A percentile compares a stretch with the other conserved stretches of the same genome.
These are phyloP conservation scores for Eleutherodactylus coqui DNA, from an alignment of 2,797 vertebrate genomes.

Conservation along the genomic window DNA sequence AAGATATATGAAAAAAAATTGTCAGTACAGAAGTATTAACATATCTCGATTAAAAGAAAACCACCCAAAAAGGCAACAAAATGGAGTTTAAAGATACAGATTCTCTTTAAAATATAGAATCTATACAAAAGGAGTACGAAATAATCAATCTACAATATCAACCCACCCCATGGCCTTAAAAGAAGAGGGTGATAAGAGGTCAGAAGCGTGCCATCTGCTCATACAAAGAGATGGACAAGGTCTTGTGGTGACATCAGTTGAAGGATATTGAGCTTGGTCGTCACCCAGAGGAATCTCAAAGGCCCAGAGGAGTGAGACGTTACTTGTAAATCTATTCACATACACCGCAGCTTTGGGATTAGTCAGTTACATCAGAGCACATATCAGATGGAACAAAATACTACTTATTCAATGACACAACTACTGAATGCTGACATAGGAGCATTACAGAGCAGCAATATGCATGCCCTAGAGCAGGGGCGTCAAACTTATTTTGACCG, in stretches of 20 bases:
- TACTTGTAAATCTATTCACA: slow-evolving; percentile 38
- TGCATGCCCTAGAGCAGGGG: neutral
- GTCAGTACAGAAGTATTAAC: too few relatives aligned
- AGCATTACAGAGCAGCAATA: neutral
- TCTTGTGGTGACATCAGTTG: slow-evolving; percentile 28
- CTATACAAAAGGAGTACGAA: neutral
- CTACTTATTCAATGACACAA: neutral
- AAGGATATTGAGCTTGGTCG: slow-evolving; percentile 23
- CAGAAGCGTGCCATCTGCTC: slow-evolving; percentile 45
- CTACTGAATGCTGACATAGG: neutral
- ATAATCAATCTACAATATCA: neutral
- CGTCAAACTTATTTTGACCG: too few relatives aligned
- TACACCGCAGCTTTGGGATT: slow-evolving; percentile 14
- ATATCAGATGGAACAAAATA: neutral
- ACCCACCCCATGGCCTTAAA: neutral
- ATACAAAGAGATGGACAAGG: slow-evolving; percentile 38
- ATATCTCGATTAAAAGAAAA: too few relatives aligned
- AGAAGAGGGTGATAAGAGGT: neutral
- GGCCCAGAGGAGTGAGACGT: neutral
- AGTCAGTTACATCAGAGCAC: slow-evolving; percentile 22
- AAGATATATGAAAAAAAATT: too few relatives aligned
- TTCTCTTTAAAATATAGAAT: too few relatives aligned
- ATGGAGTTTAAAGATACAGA: too few relatives aligned
- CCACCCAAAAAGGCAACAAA: too few relatives aligned
- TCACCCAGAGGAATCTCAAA: slow-evolving; percentile 16